Conservation (phyloP, 1,140 invertebrate species). For the Fopius arisanus region DNA sequence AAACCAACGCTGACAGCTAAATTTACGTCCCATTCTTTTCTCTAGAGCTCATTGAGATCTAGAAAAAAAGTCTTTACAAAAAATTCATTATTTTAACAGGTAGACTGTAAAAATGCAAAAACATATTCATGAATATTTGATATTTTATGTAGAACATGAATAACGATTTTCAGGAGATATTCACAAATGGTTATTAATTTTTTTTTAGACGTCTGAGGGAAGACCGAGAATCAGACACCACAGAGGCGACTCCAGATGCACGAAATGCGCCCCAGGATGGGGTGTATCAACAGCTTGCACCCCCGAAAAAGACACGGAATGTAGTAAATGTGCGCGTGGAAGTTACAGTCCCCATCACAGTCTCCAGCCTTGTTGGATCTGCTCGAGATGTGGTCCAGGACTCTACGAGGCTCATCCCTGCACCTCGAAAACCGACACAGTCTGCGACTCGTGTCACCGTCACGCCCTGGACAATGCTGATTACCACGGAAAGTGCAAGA, state of each 20-base stretch:
- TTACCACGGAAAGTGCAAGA: slow-evolving; percentile 54
- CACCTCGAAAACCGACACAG: slow-evolving; percentile 56
- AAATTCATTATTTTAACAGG: too few relatives aligned
- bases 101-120: too few relatives aligned
- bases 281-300: slow-evolving; percentile 58
- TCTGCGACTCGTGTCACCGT: slow-evolving; percentile 65
- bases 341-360: slow-evolving; percentile 64
- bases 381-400: slow-evolving; percentile 63
- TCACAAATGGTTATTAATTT: slow-evolving; percentile 22
- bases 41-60: too few relatives aligned
- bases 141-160: too few relatives aligned
- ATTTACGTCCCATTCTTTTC: too few relatives aligned
- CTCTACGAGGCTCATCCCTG: slow-evolving; percentile 65
- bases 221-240: slow-evolving; percentile 59
- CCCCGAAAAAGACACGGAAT: slow-evolving; percentile 57
- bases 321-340: slow-evolving; percentile 55
- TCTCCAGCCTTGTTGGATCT: slow-evolving; percentile 62
- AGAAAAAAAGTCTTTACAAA: too few relatives aligned
- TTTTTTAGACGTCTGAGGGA: slow-evolving; percentile 46
- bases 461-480: slow-evolving; percentile 51
- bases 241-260: slow-evolving; percentile 52
- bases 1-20: too few relatives aligned
- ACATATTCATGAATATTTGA: too few relatives aligned
- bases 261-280: slow-evolving; percentile 62
- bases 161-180: too few relatives aligned